These are phyloP conservation scores for Fregetta grallaria DNA, from an alignment of 2,113 vertebrate species.

Conservation along the genomic window DNA sequence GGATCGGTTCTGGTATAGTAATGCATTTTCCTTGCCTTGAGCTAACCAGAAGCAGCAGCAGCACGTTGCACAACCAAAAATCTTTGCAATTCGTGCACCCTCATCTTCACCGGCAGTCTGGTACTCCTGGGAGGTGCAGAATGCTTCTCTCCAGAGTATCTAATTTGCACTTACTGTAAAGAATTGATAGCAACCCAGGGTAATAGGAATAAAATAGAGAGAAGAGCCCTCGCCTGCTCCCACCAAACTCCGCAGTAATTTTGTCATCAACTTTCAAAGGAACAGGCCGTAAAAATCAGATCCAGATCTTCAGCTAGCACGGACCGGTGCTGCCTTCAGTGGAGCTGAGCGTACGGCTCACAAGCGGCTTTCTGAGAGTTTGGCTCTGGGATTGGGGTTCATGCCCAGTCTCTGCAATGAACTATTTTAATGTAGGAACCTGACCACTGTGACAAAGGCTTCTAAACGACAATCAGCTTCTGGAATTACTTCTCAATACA, in stretches of 20 bases:
- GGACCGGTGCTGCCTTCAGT: neutral
- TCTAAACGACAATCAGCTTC: neutral
- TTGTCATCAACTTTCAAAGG: neutral
- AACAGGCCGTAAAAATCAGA: neutral
- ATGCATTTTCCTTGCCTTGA: slow-evolving; percentile 15
- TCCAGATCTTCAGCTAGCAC: neutral
- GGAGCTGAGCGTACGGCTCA: neutral
- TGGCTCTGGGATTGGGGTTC: neutral
- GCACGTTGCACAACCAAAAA: slow-evolving; percentile 1
- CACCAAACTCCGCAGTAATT: neutral
- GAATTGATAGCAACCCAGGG: neutral
- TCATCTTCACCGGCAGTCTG: neutral
- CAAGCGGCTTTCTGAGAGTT: neutral
- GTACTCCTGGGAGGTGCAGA: neutral
- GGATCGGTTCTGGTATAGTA: neutral
- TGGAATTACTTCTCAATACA: neutral
- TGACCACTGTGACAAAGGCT: slow-evolving; percentile 9
- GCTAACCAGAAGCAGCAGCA: slow-evolving; percentile 32
- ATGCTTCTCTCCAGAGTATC: neutral
- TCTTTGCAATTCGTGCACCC: neutral
- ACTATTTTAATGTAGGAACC: neutral
- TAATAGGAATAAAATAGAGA: neutral
- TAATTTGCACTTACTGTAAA: slow-evolving; percentile 40
- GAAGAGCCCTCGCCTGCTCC: neutral
- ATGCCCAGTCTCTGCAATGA: neutral